Conservation (phyloP, 2,888 invertebrate genomes). For the Thecophora atra region DNA sequence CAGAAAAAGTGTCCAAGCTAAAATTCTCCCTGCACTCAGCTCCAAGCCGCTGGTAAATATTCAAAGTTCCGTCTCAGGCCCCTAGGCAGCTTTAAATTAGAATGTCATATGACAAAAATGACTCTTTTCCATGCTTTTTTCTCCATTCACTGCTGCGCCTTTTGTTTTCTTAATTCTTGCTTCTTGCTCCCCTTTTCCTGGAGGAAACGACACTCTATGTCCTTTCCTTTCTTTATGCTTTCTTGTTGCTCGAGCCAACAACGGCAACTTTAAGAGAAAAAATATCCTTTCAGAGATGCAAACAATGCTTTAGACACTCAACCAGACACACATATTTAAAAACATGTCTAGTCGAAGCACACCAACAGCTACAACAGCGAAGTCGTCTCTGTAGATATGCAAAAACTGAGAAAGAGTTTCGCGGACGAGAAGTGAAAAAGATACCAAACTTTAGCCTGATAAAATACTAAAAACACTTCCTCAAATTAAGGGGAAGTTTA, state of each 20-base stretch:
- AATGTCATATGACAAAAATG: too few relatives aligned
- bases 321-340: background rate
- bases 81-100: too few relatives aligned
- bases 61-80: too few relatives aligned
- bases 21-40: too few relatives aligned
- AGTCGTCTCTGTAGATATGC: background rate
- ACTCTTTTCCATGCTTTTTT: too few relatives aligned
- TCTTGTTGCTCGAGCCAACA: too few relatives aligned
- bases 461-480: background rate
- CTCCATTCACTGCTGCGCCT: background rate
- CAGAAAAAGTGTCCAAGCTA: too few relatives aligned
- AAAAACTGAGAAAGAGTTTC: background rate
- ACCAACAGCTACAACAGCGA: too few relatives aligned
- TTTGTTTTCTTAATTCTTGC: background rate
- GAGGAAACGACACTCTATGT: too few relatives aligned
- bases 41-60: too few relatives aligned
- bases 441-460: background rate
- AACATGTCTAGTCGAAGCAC: constrained; percentile 2
- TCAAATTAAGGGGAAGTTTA: background rate
- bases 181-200: background rate
- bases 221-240: too few relatives aligned
- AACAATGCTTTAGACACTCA: background rate
- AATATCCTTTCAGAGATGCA: background rate
- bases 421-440: too few relatives aligned
- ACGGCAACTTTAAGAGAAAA: background rate